These are phyloP conservation scores for Dissostichus mawsoni DNA, from an alignment of 2,113 vertebrate species.

Conservation along the genomic window DNA sequence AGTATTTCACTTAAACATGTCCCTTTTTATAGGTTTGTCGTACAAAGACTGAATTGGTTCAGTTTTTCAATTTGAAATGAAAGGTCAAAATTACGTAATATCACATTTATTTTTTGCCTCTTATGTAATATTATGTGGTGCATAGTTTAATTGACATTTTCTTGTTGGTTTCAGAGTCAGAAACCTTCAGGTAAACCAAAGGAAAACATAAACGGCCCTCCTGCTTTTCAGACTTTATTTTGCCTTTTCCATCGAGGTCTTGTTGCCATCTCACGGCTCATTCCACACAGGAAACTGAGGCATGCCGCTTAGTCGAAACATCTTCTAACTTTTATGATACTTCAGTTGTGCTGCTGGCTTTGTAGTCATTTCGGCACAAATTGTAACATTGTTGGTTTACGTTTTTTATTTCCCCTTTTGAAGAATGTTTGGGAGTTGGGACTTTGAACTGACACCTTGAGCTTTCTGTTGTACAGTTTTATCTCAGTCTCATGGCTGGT, in stretches of 20 bases:
- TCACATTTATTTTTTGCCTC: background rate
- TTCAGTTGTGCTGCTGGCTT: constrained; percentile 65
- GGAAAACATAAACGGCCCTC: constrained; percentile 55
- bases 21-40: background rate
- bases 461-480: constrained; percentile 75
- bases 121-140: constrained; percentile 17
- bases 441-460: constrained; percentile 61
- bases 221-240: constrained; percentile 48
- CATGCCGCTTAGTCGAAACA: constrained; percentile 39
- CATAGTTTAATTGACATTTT: constrained; percentile 29
- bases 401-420: constrained; percentile 32
- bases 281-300: constrained; percentile 44
- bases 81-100: background rate
- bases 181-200: constrained; percentile 77
- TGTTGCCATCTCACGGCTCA: constrained; percentile 32
- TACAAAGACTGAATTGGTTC: constrained; percentile 1
- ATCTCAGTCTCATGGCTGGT: constrained; percentile 61
- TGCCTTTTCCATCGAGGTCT: constrained; percentile 58
- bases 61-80: constrained; percentile 13
- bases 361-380: constrained; percentile 66
- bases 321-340: constrained; percentile 35
- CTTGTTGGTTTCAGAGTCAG: constrained; percentile 42
- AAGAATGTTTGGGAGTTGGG: constrained; percentile 58
- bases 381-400: constrained; percentile 61
- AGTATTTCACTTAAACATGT: constrained; percentile 18